These are phyloP conservation scores for Hippoglossus hippoglossus DNA, from an alignment of 2,797 vertebrate species.

Conservation along the genomic window DNA sequence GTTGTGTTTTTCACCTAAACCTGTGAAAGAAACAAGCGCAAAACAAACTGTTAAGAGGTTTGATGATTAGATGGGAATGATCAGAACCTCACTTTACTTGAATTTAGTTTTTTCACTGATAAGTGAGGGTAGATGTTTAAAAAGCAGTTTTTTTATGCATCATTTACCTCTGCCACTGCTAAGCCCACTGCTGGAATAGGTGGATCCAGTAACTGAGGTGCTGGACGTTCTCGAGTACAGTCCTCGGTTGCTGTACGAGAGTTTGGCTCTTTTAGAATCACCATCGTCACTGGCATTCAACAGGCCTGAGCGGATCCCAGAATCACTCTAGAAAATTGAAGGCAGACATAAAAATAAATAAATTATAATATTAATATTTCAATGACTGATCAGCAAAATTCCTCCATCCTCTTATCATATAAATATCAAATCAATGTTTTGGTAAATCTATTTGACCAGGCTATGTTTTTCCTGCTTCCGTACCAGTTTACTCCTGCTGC, in stretches of 20 bases:
- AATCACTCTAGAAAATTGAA: constrained; percentile 79
- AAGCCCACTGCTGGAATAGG: constrained; percentile 79
- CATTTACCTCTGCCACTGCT: constrained; percentile 86
- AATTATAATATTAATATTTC: background rate
- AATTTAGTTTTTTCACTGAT: no score
- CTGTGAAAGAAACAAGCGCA: constrained; percentile 8
- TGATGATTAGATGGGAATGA: background rate
- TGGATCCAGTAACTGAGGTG: constrained; percentile 86
- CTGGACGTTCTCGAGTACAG: constrained; percentile 85
- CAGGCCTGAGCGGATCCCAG: constrained; percentile 88
- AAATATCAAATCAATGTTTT: background rate
- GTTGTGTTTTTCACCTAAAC: constrained; percentile 59
- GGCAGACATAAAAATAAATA: background rate
- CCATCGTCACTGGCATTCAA: constrained; percentile 88
- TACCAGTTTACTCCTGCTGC: constrained; percentile 89
- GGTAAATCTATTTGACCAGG: constrained; percentile 4
- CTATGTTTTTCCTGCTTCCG: constrained; percentile 18
- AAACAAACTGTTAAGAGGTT: background rate
- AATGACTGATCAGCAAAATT: background rate
- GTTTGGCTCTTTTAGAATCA: constrained; percentile 95
- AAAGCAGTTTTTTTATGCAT: background rate
- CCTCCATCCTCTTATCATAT: background rate
- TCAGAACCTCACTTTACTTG: background rate
- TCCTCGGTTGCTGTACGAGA: constrained; percentile 89
- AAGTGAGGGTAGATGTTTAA: no score